These are phyloP conservation scores for Chelon labrosus DNA, from an alignment of 2,797 vertebrate genomes.

Conservation along the genomic window DNA sequence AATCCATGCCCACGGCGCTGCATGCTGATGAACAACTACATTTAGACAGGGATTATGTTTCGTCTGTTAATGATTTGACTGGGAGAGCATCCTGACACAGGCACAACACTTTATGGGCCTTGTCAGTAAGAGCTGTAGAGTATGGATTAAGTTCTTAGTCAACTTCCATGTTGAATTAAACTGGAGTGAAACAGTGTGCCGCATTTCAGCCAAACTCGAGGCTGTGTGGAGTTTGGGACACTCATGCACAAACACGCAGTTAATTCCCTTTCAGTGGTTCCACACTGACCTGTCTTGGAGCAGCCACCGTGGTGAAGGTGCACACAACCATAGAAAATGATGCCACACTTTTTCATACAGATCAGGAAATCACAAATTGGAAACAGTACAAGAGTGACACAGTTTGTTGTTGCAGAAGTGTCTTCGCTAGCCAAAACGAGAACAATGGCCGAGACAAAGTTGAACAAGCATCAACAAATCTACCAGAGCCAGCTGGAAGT, in stretches of 20 bases:
- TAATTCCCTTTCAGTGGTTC: not conserved
- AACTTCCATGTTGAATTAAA: not conserved
- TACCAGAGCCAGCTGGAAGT: not conserved
- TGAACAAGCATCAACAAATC: not conserved
- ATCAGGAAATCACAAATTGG: not conserved
- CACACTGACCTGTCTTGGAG: not conserved
- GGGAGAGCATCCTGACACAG: conserved; percentile 6
- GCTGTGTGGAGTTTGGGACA: too few relatives aligned
- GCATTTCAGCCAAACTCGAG: not conserved
- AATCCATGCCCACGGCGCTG: conserved; percentile 26
- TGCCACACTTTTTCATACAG: too few relatives aligned
- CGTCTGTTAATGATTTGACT: conserved; percentile 22
- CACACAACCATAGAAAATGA: too few relatives aligned
- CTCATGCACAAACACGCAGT: too few relatives aligned
- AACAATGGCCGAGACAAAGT: not conserved
- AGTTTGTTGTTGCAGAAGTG: not conserved
- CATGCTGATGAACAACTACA: conserved; percentile 50
- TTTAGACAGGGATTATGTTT: conserved; percentile 31
- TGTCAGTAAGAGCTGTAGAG: not conserved
- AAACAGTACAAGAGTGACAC: not conserved
- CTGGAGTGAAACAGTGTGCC: not conserved
- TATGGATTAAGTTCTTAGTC: conserved; percentile 1
- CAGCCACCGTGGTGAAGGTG: not conserved
- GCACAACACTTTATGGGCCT: not conserved
- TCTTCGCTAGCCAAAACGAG: not conserved